phyloP scores from a whole-genome alignment of 30 jellyfish, hydroid and myxozoan species.

The Aurelia sp. region DNA sequence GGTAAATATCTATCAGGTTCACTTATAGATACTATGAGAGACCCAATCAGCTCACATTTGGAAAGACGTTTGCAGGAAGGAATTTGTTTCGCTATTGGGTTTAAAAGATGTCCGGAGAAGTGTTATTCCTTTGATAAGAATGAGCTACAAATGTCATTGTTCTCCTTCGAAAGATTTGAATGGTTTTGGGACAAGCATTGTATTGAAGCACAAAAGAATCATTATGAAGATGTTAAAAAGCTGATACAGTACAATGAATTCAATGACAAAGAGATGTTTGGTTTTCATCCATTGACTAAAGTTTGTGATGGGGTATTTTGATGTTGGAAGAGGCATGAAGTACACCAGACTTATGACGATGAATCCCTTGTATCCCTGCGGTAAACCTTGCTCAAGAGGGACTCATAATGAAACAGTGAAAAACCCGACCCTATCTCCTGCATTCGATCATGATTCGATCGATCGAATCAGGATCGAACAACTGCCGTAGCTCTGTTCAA shows the following conservation, averaged over 20 bases:
- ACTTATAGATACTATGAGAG: slow-evolving; percentile 12
- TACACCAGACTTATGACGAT: too few relatives aligned
- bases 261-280: slow-evolving; percentile 26
- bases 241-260: slow-evolving; percentile 19
- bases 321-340: too few relatives aligned
- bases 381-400: too few relatives aligned
- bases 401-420: too few relatives aligned
- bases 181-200: slow-evolving; percentile 56
- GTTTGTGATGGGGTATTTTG: slow-evolving; percentile 9
- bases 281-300: not conserved
- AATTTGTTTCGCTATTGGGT: slow-evolving; percentile 17
- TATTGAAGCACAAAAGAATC: slow-evolving; percentile 26
- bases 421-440: too few relatives aligned
- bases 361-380: too few relatives aligned
- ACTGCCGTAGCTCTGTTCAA: too few relatives aligned
- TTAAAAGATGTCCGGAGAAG: slow-evolving; percentile 32
- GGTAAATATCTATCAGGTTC: slow-evolving; percentile 15
- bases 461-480: too few relatives aligned
- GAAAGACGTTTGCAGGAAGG: slow-evolving; percentile 28
- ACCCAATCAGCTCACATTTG: slow-evolving; percentile 30
- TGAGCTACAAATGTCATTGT: slow-evolving; percentile 8
- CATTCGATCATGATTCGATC: too few relatives aligned
- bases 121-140: slow-evolving; percentile 16
- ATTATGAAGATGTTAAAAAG: not conserved
- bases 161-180: slow-evolving; percentile 36